Evolutionary conservation across 2,797 vertebrate species (phyloP).

Genomic region (Xiphophorus birchmanni): DNA sequence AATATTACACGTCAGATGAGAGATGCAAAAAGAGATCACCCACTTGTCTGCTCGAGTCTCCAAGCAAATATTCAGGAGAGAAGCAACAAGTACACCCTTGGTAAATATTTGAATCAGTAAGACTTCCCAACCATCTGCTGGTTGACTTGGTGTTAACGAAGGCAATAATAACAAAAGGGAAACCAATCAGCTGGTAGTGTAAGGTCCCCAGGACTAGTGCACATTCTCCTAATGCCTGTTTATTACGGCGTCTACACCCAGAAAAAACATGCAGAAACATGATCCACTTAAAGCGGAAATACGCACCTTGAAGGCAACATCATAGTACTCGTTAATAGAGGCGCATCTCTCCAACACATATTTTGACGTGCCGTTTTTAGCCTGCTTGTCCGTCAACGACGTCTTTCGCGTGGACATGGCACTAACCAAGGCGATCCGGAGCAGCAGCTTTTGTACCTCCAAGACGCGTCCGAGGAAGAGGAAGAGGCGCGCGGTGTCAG

Average conservation of each 20-base stretch:
- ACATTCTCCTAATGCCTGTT: slow-evolving; percentile 1
- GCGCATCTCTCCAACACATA: slow-evolving; percentile 84
- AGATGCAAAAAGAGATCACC: background rate
- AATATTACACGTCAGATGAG: background rate
- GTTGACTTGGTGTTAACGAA: background rate
- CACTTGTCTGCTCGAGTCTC: slow-evolving; percentile 22
- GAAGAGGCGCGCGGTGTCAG: slow-evolving; percentile 52
- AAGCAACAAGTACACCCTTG: slow-evolving; percentile 74
- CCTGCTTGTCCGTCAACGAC: slow-evolving; percentile 76
- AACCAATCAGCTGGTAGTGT: slow-evolving; percentile 2
- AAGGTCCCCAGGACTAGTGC: background rate
- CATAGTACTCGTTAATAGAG: slow-evolving; percentile 84
- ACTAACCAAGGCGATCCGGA: slow-evolving; percentile 3
- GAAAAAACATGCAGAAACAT: slow-evolving; percentile 17
- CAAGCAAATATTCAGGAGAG: slow-evolving; percentile 15
- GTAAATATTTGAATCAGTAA: slow-evolving; percentile 68
- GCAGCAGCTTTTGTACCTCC: slow-evolving; percentile 28
- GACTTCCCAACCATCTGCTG: slow-evolving; percentile 21
- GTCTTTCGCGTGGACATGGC: slow-evolving; percentile 81
- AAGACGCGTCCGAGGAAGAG: slow-evolving; percentile 52
- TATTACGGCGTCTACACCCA: slow-evolving; percentile 37
- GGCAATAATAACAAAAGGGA: background rate
- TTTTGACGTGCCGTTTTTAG: slow-evolving; percentile 83
- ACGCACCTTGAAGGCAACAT: slow-evolving; percentile 86
- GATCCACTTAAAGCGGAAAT: slow-evolving; percentile 41